A percentile compares a stretch with the other conserved stretches of the same genome.
Conservation (phyloP, 1,140 invertebrate genomes). For the Cylas formicarius region DNA sequence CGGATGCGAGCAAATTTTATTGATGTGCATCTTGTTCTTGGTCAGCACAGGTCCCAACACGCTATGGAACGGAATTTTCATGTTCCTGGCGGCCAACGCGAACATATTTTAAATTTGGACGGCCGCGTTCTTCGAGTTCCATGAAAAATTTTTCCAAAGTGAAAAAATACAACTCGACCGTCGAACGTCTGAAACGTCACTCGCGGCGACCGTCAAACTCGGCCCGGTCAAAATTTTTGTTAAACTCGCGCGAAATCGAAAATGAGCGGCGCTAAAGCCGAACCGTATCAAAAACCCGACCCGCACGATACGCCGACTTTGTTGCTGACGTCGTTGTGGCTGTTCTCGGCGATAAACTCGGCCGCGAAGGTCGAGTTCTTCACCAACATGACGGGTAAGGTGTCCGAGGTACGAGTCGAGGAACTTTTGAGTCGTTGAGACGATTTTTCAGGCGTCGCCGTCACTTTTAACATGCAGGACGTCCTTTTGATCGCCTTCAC, state of each 20-base stretch:
- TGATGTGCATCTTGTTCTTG: constrained; percentile 24
- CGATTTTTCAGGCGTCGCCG: constrained; percentile 15
- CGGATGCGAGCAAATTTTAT: constrained; percentile 25
- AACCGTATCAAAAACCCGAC: too few species aligned
- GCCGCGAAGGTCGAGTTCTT: constrained; percentile 23
- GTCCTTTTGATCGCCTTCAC: constrained; percentile 18
- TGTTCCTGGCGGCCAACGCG: constrained; percentile 11
- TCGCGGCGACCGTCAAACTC: neutral
- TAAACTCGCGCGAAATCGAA: too few species aligned
- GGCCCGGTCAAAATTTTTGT: too few species aligned
- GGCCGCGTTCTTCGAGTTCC: neutral
- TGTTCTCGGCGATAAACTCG: constrained; percentile 24
- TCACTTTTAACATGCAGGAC: constrained; percentile 25
- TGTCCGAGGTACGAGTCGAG: neutral
- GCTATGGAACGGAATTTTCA: constrained; percentile 33
- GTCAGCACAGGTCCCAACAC: constrained; percentile 26
- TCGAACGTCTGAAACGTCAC: neutral
- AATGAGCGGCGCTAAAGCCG: too few species aligned
- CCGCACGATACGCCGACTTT: too few species aligned
- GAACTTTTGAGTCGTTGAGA: neutral
- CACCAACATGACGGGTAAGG: constrained; percentile 20
- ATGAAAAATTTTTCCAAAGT: constrained; percentile 1
- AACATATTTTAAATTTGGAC: constrained; percentile 1
- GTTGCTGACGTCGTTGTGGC: constrained; percentile 13
- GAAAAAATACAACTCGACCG: neutral